Percentiles rank a stretch among this genome's conserved stretches.
Conservation (phyloP, 2,797 vertebrate genomes). For the Cuniculus paca region DNA sequence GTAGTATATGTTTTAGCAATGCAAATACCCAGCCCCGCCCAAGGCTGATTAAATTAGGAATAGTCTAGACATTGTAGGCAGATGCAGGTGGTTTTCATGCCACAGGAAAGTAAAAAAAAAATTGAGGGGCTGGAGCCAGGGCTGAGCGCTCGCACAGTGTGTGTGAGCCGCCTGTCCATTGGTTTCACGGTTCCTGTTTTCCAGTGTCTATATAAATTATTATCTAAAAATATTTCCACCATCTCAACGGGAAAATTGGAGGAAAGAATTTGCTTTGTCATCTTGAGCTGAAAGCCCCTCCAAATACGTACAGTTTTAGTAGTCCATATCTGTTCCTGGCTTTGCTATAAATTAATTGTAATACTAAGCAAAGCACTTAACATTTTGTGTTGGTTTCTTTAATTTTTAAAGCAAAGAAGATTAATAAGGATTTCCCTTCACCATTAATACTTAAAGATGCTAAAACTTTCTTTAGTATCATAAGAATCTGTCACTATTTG, state of each 20-base stretch:
- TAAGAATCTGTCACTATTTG: neutral
- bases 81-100: neutral
- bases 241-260: neutral
- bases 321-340: neutral
- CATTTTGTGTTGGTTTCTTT: neutral
- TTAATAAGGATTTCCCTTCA: neutral
- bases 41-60: neutral
- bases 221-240: neutral
- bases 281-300: neutral
- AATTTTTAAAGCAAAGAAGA: constrained; percentile 39
- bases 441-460: constrained; percentile 2
- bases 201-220: neutral
- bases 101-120: neutral
- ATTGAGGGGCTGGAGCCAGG: neutral
- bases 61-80: neutral
- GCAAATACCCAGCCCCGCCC: neutral
- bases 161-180: neutral
- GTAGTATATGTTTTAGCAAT: neutral
- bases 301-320: neutral
- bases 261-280: neutral
- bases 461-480: neutral
- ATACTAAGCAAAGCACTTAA: neutral
- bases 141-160: neutral
- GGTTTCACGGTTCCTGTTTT: neutral
- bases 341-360: constrained; percentile 42